Evolutionary conservation across 2,797 vertebrate species (phyloP).

Genomic region (Erpetoichthys calabaricus): DNA sequence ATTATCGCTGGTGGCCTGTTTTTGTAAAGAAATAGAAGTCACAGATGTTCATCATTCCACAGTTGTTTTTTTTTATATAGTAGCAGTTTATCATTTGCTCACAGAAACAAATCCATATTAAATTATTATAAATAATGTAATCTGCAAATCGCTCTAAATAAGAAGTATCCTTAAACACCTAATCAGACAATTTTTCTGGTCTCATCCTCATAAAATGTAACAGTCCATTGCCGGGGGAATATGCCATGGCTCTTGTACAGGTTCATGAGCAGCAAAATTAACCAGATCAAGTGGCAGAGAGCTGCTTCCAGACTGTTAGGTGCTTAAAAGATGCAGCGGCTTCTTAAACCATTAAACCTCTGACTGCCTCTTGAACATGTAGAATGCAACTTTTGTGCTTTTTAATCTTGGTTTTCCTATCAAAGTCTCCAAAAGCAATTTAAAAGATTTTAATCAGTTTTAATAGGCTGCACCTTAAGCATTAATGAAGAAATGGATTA

Average conservation of each 20-base stretch:
- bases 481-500: slow-evolving; percentile 35
- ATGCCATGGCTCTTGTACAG: too few relatives aligned
- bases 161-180: too few relatives aligned
- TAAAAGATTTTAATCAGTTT: slow-evolving; percentile 41
- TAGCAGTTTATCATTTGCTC: background rate
- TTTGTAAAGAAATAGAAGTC: too few relatives aligned
- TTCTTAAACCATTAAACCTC: background rate
- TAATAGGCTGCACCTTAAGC: slow-evolving; percentile 35
- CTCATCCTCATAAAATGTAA: too few relatives aligned
- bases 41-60: too few relatives aligned
- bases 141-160: too few relatives aligned
- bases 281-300: background rate
- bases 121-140: background rate
- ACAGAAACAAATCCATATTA: background rate
- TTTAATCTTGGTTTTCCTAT: slow-evolving; percentile 28
- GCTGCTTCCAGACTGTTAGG: background rate
- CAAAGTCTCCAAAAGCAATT: slow-evolving; percentile 34
- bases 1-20: too few relatives aligned
- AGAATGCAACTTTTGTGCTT: slow-evolving; percentile 20
- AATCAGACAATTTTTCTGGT: too few relatives aligned
- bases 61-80: too few relatives aligned
- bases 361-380: slow-evolving; percentile 14
- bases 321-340: slow-evolving; percentile 2
- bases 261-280: background rate
- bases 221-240: too few relatives aligned